phyloP scores from a whole-genome alignment of 2,113 vertebrate genomes.

The Synchiropus splendidus region DNA sequence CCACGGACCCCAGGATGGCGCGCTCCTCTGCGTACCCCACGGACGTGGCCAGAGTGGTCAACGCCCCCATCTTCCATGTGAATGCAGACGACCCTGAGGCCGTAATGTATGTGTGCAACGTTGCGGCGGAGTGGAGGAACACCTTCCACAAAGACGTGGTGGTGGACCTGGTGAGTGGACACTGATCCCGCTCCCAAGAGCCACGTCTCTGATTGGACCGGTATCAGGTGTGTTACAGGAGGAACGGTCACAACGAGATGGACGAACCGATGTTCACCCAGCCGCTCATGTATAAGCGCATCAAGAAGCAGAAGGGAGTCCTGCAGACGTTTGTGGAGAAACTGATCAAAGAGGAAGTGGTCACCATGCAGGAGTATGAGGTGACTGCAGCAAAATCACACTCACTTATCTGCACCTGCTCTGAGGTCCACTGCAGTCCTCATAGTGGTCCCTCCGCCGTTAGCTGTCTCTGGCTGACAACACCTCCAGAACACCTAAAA shows the following conservation, averaged over 20 bases:
- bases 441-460: no score
- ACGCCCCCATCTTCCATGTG: conserved; percentile 87
- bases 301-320: conserved; percentile 92
- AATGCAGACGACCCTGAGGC: conserved; percentile 84
- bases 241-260: conserved; percentile 97
- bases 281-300: conserved; percentile 98
- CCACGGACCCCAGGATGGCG: conserved; percentile 83
- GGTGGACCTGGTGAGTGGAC: conserved; percentile 73
- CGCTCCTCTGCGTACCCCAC: conserved; percentile 88
- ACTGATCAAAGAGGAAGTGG: conserved; percentile 83
- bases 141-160: conserved; percentile 90
- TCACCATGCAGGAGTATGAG: conserved; percentile 90
- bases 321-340: conserved; percentile 90
- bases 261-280: conserved; percentile 99
- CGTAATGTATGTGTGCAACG: conserved; percentile 81
- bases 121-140: conserved; percentile 83
- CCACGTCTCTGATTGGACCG: background rate
- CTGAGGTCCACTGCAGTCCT: no score
- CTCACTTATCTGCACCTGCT: no score
- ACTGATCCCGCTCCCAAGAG: background rate
- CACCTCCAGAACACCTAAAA: no score
- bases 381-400: conserved; percentile 43
- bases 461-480: no score
- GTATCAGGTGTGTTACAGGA: conserved; percentile 86
- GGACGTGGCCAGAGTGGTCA: conserved; percentile 82